Base-by-base conservation (phyloP, 2,888 invertebrate species). In the Hypomecis punctinalis region DNA sequence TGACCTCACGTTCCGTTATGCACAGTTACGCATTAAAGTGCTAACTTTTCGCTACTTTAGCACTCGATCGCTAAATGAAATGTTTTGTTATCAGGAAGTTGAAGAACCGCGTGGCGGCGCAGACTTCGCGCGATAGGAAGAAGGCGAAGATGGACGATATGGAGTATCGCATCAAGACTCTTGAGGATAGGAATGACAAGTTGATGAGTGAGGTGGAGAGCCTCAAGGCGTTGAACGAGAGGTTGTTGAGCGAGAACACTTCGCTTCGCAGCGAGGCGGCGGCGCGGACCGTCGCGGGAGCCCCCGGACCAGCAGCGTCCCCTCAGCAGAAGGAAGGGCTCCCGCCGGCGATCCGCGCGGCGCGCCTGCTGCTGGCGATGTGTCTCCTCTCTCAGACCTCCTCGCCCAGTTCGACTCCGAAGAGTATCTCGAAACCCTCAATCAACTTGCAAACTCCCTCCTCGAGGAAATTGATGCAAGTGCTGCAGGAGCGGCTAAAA, bases 41-140 rank as follows among this genome's bases (percentile, higher is more conserved):
- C 46, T 37, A 43, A 39, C 39, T 52, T 39, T 54, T 46, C 66
- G 56, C 37, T 8, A 11, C 36, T 45, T 47, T 55, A 53, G 39
- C 51, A 13, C 11, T 13, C 13, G 9, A 36, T 9, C 23, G 59
- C 49, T 61, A 67, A 64, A 40, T 36, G 47, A 55, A 54, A 43
- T 61, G 10, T 48, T 68, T 42, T 63, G 56, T 64, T 60, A 66
- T 91, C 37, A 98, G 99, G 86, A 99, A 99, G 91, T 86, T 99
- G 77, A 99, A 99, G 87, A 99, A 99, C 86, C 95, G 99, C 73
- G 98, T 99, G 36, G 99, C 99, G 40, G 99, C 99, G 3, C 99
- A 99, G 90, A 98, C 98, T 53, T 99, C 99, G 0, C 95, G 99
- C 60, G 99, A 99, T 88, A 95, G 98, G 49, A 99, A 99, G 85